Percentiles rank a stretch among this genome's conserved stretches.
Evolutionary conservation across 53 echinoderm and acorn worm species (phyloP).

Genomic region (Temnopleurus reevesii): DNA sequence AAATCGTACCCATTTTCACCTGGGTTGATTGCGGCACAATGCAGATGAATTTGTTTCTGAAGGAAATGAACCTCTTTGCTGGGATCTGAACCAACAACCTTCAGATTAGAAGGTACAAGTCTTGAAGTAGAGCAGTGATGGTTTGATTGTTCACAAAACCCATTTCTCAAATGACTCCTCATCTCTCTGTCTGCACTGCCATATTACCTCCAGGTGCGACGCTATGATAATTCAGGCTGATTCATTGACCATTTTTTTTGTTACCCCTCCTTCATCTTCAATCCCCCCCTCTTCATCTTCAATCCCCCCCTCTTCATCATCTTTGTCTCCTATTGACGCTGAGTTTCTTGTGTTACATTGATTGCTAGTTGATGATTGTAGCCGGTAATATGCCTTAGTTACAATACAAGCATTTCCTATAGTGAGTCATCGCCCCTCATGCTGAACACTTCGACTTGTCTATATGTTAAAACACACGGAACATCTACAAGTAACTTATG

Average conservation of each 20-base stretch:
- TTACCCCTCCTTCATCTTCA: neutral
- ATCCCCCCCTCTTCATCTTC: neutral
- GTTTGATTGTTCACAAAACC: no score
- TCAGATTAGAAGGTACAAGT: no score
- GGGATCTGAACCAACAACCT: no score
- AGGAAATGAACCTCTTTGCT: no score
- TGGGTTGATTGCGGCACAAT: no score
- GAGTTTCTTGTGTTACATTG: conserved; percentile 7
- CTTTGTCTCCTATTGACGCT: neutral
- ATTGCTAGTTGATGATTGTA: conserved; percentile 33
- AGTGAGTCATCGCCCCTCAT: conserved; percentile 23
- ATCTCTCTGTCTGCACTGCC: no score
- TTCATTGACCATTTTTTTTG: conserved; percentile 16
- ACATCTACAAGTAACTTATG: conserved; percentile 13
- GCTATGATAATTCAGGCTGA: conserved; percentile 8
- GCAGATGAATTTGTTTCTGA: no score
- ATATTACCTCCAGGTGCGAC: conserved; percentile 14
- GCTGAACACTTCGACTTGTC: neutral
- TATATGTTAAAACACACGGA: neutral
- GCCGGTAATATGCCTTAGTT: conserved; percentile 33
- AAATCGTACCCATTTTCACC: no score
- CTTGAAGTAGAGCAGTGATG: no score
- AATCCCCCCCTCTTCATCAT: neutral
- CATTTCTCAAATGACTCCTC: no score
- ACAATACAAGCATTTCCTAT: conserved; percentile 46